A percentile compares a stretch with the other conserved stretches of the same genome.
phyloP scores from a whole-genome alignment of 2,113 vertebrate species.

The Planiliza haematocheilus region DNA sequence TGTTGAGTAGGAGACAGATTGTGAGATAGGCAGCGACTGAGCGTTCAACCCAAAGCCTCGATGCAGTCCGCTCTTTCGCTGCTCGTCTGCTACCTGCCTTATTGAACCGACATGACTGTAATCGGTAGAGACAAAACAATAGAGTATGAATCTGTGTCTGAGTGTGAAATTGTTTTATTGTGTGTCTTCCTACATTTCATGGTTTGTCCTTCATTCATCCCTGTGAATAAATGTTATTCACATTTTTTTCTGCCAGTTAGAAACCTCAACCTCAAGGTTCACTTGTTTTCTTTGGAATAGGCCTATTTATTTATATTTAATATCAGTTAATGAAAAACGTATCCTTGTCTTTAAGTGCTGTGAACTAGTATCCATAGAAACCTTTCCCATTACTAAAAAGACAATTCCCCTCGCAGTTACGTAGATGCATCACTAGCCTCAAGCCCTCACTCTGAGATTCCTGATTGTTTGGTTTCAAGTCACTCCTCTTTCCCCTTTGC shows the following conservation, averaged over 20 bases:
- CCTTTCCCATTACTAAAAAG: constrained; percentile 30
- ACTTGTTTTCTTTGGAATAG: constrained; percentile 19
- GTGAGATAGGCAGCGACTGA: constrained; percentile 41
- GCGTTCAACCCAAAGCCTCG: constrained; percentile 29
- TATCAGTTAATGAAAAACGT: constrained; percentile 26
- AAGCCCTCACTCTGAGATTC: constrained; percentile 19
- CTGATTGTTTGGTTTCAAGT: constrained; percentile 40
- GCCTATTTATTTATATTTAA: constrained; percentile 26
- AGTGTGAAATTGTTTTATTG: constrained; percentile 37
- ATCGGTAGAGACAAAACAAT: constrained; percentile 54
- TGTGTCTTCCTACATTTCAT: constrained; percentile 43
- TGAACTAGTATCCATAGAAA: constrained; percentile 42
- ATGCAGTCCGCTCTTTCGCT: constrained; percentile 30
- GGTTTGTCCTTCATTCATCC: constrained; percentile 66
- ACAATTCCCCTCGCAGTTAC: constrained; percentile 33
- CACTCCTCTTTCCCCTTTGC: constrained; percentile 34
- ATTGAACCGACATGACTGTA: constrained; percentile 62
- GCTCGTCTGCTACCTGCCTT: constrained; percentile 47
- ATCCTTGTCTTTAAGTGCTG: not conserved
- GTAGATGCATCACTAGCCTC: constrained; percentile 43
- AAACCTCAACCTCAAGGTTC: constrained; percentile 39
- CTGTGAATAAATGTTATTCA: constrained; percentile 49
- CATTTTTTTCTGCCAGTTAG: constrained; percentile 30
- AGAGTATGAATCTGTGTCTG: constrained; percentile 12
- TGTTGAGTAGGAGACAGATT: constrained; percentile 26